Evolutionary conservation across 1,140 invertebrate genomes (phyloP), one percentile per base, ranked within the genome.

Genomic region (Agrilus planipennis): DNA sequence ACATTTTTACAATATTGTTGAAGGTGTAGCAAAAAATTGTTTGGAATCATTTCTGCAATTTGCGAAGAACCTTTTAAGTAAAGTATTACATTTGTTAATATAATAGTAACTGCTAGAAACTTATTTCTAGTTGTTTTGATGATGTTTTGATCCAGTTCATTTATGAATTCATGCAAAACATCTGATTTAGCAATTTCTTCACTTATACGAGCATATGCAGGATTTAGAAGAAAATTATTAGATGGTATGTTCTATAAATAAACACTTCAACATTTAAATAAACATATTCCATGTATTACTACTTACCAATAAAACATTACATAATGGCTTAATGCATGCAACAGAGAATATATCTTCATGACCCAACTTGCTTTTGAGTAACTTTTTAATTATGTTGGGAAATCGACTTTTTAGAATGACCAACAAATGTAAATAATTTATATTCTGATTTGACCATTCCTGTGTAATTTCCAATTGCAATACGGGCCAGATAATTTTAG

Each of bases 221-320:
- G 75, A 60, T 81, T 76, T 39, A 66, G 64, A 23, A 68, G 58
- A 22, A 64, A 68, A 42, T 67, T 57, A 46, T 71, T 64, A 53
- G 72, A 70, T 31, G 75, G 71, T 37, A 71, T 67, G 41, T 67
- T 63, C 76, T 76, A 58, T 42, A 69, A 67, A 51, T 6, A 55
- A 55, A 45, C 49, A 45, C 2, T 34, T 38, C 15, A 27, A 38
- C 4, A 38, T 21, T 17, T n/a, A n/a, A n/a, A n/a, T n/a, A n/a
- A n/a, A n/a, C n/a, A n/a, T n/a, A n/a, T n/a, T n/a, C n/a, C n/a
- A n/a, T 27, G 23, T 27, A 27, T 12, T 12, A 31, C 9, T 30
- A 65, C 63, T 63, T 69, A 80, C 78, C 62, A 73, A 67, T 44
- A 81, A 50, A 43, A 78, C 65, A 48, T 69, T 69, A 47, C 64